Conservation (phyloP, 2,888 invertebrate species). For the Agrotis ipsilon region DNA sequence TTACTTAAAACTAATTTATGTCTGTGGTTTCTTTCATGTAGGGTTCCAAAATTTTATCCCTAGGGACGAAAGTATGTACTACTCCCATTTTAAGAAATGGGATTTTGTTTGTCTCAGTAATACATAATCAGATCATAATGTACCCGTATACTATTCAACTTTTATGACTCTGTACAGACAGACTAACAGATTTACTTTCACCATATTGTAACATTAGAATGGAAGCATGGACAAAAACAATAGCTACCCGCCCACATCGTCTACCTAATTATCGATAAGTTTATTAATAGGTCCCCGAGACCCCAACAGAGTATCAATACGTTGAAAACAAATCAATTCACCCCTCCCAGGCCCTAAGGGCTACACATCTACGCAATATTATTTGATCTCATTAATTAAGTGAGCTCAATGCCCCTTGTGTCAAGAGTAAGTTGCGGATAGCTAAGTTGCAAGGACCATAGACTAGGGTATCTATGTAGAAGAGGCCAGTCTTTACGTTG, state of each 20-base stretch:
- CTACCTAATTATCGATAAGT: constrained; percentile 9
- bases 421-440: constrained; percentile 61
- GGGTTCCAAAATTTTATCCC: no score
- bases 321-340: constrained; percentile 37
- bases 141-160: no score
- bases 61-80: no score
- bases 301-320: constrained; percentile 6
- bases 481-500: neutral
- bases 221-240: neutral
- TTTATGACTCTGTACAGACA: no score
- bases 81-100: no score
- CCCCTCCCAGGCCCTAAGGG: constrained; percentile 26
- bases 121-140: no score
- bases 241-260: neutral
- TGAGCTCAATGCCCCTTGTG: constrained; percentile 64
- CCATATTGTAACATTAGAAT: no score
- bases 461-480: constrained; percentile 14
- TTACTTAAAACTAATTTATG: no score
- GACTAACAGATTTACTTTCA: no score
- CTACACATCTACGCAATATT: constrained; percentile 30
- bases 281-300: constrained; percentile 10
- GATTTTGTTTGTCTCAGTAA: no score
- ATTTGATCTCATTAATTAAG: constrained; percentile 67
- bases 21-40: no score
- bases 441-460: constrained; percentile 63